A percentile compares a stretch with the other conserved stretches of the same genome.
Evolutionary conservation across 92 coral and sea anemone genomes (phyloP).

Genomic region (Bergia puertoricense): DNA sequence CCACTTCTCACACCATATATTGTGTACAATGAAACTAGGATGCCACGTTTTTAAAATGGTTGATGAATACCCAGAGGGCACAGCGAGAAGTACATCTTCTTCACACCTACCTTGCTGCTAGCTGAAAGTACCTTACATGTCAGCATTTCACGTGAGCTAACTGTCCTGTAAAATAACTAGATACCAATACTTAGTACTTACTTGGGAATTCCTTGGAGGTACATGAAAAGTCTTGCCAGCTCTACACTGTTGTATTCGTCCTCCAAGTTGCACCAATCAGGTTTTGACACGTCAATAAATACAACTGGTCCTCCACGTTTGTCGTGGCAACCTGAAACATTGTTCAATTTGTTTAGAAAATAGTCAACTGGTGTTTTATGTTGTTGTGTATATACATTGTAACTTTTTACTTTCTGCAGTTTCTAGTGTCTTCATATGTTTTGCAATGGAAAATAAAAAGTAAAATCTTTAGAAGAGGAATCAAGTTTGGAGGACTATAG

Average conservation of each 20-base stretch:
- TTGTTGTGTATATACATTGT: background rate
- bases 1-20: too few species aligned
- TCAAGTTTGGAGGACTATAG: too few species aligned
- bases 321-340: conserved; percentile 76
- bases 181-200: conserved; percentile 39
- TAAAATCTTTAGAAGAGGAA: too few species aligned
- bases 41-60: too few species aligned
- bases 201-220: conserved; percentile 88
- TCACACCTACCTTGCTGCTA: background rate
- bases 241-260: conserved; percentile 84
- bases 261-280: conserved; percentile 78
- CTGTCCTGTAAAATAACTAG: background rate
- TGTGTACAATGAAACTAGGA: too few species aligned
- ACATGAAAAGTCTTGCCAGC: conserved; percentile 84
- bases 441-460: too few species aligned
- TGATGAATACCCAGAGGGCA: background rate
- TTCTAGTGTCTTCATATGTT: too few species aligned
- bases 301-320: conserved; percentile 81
- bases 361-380: background rate
- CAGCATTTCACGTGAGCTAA: too few species aligned
- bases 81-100: background rate
- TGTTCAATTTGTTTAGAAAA: background rate
- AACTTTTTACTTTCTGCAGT: too few species aligned
- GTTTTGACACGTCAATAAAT: conserved; percentile 73
- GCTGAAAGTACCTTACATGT: background rate